phyloP scores from a whole-genome alignment of 2,888 invertebrate species.

The Drosophila picticornis region DNA sequence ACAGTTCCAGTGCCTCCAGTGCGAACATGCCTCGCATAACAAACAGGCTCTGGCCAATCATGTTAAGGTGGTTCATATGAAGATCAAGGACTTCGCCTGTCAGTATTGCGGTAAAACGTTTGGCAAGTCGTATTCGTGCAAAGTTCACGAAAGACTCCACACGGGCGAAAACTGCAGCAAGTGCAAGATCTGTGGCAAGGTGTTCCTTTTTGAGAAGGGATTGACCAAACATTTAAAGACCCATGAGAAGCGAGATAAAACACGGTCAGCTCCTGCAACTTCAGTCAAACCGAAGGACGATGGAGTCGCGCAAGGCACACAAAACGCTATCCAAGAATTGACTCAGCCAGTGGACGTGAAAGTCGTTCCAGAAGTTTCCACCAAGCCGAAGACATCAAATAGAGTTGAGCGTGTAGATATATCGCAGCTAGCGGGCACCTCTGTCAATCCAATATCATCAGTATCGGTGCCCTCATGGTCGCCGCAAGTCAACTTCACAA shows the following conservation, averaged over 20 bases:
- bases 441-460: slow-evolving; percentile 81
- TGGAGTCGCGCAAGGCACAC: background rate
- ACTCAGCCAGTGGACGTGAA: slow-evolving; percentile 2
- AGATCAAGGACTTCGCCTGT: slow-evolving; percentile 81
- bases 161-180: slow-evolving; percentile 81
- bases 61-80: slow-evolving; percentile 81
- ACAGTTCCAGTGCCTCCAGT: slow-evolving; percentile 79
- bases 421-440: slow-evolving; percentile 79
- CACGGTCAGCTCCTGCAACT: slow-evolving; percentile 30
- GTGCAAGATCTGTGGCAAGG: slow-evolving; percentile 81
- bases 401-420: slow-evolving; percentile 81
- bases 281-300: slow-evolving; percentile 26
- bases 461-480: slow-evolving; percentile 81
- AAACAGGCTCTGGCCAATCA: slow-evolving; percentile 81
- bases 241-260: slow-evolving; percentile 77
- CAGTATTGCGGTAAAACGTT: slow-evolving; percentile 83
- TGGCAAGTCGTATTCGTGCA: slow-evolving; percentile 80
- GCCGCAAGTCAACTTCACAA: slow-evolving; percentile 82
- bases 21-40: slow-evolving; percentile 79
- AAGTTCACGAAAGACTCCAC: slow-evolving; percentile 80
- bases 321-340: background rate
- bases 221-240: slow-evolving; percentile 80
- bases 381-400: slow-evolving; percentile 71
- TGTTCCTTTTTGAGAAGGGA: slow-evolving; percentile 80
- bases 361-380: background rate